Evolutionary conservation across 1,140 invertebrate genomes (phyloP).

Genomic region (Drosophila micromelanica): DNA sequence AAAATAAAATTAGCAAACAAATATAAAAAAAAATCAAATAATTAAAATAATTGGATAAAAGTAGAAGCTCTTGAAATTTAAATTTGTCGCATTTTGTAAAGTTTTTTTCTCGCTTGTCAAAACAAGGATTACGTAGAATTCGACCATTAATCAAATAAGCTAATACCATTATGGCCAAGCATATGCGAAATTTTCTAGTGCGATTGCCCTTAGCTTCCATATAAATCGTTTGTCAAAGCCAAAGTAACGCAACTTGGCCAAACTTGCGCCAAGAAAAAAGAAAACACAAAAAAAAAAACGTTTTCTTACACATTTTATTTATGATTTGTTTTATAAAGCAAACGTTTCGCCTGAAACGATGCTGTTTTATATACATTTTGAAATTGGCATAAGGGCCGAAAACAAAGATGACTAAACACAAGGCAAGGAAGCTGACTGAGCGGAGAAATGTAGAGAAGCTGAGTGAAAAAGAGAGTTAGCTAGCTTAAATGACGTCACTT

Average conservation of each 20-base stretch:
- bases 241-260: slow-evolving; percentile 4
- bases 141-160: slow-evolving; percentile 56
- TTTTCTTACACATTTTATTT: neutral
- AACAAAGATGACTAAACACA: slow-evolving; percentile 38
- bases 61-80: too few relatives aligned
- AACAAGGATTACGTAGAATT: slow-evolving; percentile 2
- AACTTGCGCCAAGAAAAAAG: neutral
- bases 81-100: too few relatives aligned
- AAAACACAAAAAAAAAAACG: neutral
- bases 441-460: neutral
- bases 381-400: slow-evolving; percentile 6
- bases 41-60: too few relatives aligned
- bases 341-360: slow-evolving; percentile 1
- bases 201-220: neutral
- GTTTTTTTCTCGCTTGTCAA: neutral
- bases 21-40: too few relatives aligned
- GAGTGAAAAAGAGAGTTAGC: neutral
- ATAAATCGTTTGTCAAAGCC: slow-evolving; percentile 18
- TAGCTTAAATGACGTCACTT: slow-evolving; percentile 32
- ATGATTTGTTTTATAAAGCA: neutral
- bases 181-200: slow-evolving; percentile 1
- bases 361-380: slow-evolving; percentile 2
- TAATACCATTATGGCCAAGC: slow-evolving; percentile 8
- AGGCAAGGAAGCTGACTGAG: slow-evolving; percentile 17
- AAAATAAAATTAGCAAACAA: too few relatives aligned